These are phyloP conservation scores for Hirtodrosophila alboralis DNA, from an alignment of 2,888 invertebrate genomes.

Conservation along the genomic window DNA sequence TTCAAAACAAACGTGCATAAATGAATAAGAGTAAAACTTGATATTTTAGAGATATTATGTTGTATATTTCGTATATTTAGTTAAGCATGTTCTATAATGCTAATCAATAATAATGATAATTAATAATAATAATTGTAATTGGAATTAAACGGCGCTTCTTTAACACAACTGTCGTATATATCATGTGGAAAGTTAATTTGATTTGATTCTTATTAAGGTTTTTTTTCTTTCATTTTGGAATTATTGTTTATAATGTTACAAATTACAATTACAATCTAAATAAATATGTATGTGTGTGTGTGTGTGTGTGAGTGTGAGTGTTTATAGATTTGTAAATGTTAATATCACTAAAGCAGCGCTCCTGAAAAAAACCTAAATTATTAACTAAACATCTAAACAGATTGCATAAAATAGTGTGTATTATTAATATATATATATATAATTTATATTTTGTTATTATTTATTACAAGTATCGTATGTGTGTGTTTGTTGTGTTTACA, in stretches of 20 bases:
- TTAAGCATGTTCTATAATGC: slow-evolving; percentile 77
- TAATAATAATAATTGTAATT: slow-evolving; percentile 47
- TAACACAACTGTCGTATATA: slow-evolving; percentile 43
- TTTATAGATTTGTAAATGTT: slow-evolving; percentile 65
- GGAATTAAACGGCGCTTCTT: slow-evolving; percentile 56
- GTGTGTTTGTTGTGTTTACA: slow-evolving; percentile 12
- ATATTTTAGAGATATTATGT: slow-evolving; percentile 40
- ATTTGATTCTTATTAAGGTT: slow-evolving; percentile 23
- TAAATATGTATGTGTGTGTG: slow-evolving; percentile 44
- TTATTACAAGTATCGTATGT: slow-evolving; percentile 41
- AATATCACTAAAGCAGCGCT: slow-evolving; percentile 80
- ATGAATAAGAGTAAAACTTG: no score
- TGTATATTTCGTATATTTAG: slow-evolving; percentile 80
- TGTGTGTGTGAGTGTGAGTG: slow-evolving; percentile 9
- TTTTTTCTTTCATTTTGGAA: slow-evolving; percentile 41
- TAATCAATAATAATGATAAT: slow-evolving; percentile 68
- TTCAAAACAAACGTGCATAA: no score
- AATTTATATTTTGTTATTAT: slow-evolving; percentile 25
- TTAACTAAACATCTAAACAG: slow-evolving; percentile 48
- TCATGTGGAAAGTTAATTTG: slow-evolving; percentile 31
- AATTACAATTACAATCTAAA: slow-evolving; percentile 61
- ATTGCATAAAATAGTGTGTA: slow-evolving; percentile 35
- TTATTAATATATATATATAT: slow-evolving; percentile 23
- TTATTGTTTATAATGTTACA: slow-evolving; percentile 52
- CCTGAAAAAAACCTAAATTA: slow-evolving; percentile 52